These are phyloP conservation scores for Triplophysa bombifrons DNA, from an alignment of 2,797 vertebrate genomes.

Conservation along the genomic window DNA sequence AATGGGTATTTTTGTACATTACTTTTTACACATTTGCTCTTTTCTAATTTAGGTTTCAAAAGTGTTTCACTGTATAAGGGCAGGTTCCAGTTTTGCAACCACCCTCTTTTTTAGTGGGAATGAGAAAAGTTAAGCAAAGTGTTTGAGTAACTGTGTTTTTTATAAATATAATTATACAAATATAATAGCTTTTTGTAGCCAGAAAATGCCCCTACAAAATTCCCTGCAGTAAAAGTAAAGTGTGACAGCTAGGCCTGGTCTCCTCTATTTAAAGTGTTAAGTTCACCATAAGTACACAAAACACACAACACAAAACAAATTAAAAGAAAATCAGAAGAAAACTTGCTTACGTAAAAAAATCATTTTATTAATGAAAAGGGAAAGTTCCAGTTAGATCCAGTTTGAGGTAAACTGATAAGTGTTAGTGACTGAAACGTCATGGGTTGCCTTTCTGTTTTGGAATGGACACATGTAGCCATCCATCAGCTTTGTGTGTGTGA, in stretches of 20 bases:
- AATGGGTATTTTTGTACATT: no score
- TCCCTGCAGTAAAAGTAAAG: background rate
- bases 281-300: background rate
- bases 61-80: background rate
- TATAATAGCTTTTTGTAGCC: background rate
- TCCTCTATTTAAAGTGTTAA: background rate
- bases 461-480: constrained; percentile 75
- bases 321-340: background rate
- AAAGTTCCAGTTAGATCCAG: constrained; percentile 4
- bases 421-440: constrained; percentile 54
- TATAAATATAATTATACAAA: background rate
- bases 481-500: constrained; percentile 71
- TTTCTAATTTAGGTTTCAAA: no score
- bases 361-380: background rate
- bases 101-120: no score
- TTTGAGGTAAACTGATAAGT: constrained; percentile 51
- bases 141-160: background rate
- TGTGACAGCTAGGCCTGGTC: background rate
- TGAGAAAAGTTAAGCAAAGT: background rate
- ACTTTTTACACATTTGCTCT: no score
- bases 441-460: constrained; percentile 63
- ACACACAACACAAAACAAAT: background rate
- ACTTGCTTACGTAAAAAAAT: background rate
- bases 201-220: background rate
- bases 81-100: background rate